phyloP scores from a whole-genome alignment of 2,797 vertebrate genomes.

The Melanotaenia parkinsoni region DNA sequence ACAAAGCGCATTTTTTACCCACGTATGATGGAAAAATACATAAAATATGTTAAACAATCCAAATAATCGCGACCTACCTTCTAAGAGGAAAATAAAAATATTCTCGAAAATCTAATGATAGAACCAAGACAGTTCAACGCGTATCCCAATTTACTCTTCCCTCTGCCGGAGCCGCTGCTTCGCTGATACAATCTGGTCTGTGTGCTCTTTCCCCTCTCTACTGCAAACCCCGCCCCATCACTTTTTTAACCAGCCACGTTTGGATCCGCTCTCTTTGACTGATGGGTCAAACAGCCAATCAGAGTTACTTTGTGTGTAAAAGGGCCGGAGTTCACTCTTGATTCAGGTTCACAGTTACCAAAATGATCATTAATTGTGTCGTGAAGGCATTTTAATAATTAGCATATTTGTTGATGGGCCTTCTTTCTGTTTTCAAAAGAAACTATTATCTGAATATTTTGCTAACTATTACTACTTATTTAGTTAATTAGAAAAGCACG shows the following conservation, averaged over 20 bases:
- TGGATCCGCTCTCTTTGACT: slow-evolving; percentile 42
- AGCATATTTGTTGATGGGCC: background rate
- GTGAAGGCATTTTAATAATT: background rate
- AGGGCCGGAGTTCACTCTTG: background rate
- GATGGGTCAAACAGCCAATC: slow-evolving; percentile 62
- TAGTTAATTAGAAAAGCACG: background rate
- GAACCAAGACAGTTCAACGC: slow-evolving; percentile 48
- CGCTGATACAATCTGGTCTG: slow-evolving; percentile 60
- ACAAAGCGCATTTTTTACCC: background rate
- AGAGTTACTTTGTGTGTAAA: background rate
- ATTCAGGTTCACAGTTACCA: slow-evolving; percentile 29
- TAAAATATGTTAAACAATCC: background rate
- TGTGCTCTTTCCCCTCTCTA: slow-evolving; percentile 54
- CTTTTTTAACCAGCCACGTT: slow-evolving; percentile 20
- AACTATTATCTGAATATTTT: background rate
- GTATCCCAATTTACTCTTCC: slow-evolving; percentile 61
- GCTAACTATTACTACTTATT: background rate
- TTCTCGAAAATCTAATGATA: slow-evolving; percentile 63
- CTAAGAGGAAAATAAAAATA: slow-evolving; percentile 68
- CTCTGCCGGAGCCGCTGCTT: slow-evolving; percentile 65
- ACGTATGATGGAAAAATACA: background rate
- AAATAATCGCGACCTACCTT: slow-evolving; percentile 70
- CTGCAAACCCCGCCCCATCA: slow-evolving; percentile 63
- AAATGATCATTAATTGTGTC: slow-evolving; percentile 16
- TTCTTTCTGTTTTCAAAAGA: background rate